Evolutionary conservation across 1,140 invertebrate species (phyloP).

Genomic region (Megalonaias nervosa): DNA sequence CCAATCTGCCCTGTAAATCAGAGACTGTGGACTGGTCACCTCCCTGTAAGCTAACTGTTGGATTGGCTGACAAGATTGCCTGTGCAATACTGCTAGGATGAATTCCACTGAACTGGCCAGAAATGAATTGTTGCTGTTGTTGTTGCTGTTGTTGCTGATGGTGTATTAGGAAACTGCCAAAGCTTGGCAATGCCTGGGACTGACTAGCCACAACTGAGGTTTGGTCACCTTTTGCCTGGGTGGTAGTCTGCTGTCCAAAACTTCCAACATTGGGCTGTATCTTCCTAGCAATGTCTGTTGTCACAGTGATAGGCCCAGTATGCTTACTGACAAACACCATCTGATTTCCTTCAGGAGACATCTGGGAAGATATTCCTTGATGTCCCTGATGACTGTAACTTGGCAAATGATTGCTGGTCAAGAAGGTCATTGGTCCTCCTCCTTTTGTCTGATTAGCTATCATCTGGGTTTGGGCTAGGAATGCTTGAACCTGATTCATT

Average conservation of each 20-base stretch:
- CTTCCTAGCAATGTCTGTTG: too few species aligned
- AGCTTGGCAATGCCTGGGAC: conserved; percentile 44
- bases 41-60: conserved; percentile 7
- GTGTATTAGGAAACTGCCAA: conserved; percentile 51
- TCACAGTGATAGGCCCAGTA: too few species aligned
- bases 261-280: too few species aligned
- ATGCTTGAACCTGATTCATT: conserved; percentile 24
- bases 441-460: conserved; percentile 24
- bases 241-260: too few species aligned
- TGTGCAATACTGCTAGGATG: too few species aligned
- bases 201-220: background rate
- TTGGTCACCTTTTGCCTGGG: too few species aligned
- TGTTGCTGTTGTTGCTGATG: conserved; percentile 52
- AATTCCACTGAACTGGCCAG: background rate
- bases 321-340: too few species aligned
- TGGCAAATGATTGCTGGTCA: too few species aligned
- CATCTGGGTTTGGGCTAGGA: conserved; percentile 21
- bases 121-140: conserved; percentile 25
- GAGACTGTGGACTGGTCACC: conserved; percentile 4
- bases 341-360: background rate
- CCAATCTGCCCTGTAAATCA: background rate
- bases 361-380: background rate
- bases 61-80: background rate
- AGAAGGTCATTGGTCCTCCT: too few species aligned
- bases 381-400: background rate